Percentiles rank a stretch among this genome's conserved stretches.
Conservation (phyloP, 2,888 invertebrate genomes). For the Chrysolina haemoptera region DNA sequence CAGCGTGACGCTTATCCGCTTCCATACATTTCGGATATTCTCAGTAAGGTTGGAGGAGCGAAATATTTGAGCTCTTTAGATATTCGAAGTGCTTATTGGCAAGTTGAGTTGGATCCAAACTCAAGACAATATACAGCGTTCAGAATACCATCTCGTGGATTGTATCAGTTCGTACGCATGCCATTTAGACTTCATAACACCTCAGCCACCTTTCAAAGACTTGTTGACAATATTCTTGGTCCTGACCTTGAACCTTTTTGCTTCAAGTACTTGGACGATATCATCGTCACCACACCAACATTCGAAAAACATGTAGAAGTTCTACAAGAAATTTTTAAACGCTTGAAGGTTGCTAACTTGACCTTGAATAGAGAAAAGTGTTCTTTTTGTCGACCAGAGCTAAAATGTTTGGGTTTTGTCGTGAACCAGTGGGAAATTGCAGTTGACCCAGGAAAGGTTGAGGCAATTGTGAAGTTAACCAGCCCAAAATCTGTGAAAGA, state of each 20-base stretch:
- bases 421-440: neutral
- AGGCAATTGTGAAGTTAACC: conserved; percentile 24
- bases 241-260: conserved; percentile 48
- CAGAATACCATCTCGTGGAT: conserved; percentile 54
- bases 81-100: conserved; percentile 55
- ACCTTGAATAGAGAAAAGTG: conserved; percentile 9
- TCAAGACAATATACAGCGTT: conserved; percentile 57
- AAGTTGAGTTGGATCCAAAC: conserved; percentile 51
- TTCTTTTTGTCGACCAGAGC: conserved; percentile 23
- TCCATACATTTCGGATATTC: conserved; percentile 55
- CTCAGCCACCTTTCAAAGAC: conserved; percentile 57
- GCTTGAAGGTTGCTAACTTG: neutral
- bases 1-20: conserved; percentile 59
- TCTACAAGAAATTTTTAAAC: conserved; percentile 2
- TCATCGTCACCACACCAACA: conserved; percentile 45
- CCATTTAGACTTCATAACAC: conserved; percentile 58
- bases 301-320: conserved; percentile 44
- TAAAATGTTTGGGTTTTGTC: neutral
- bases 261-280: conserved; percentile 51
- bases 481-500: conserved; percentile 3
- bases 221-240: conserved; percentile 56
- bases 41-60: conserved; percentile 57
- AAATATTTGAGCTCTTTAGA: conserved; percentile 59
- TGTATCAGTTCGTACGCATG: conserved; percentile 58
- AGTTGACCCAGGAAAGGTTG: conserved; percentile 27